Evolutionary conservation across 2,113 vertebrate genomes (phyloP).

Genomic region (Bambusicola thoracicus): DNA sequence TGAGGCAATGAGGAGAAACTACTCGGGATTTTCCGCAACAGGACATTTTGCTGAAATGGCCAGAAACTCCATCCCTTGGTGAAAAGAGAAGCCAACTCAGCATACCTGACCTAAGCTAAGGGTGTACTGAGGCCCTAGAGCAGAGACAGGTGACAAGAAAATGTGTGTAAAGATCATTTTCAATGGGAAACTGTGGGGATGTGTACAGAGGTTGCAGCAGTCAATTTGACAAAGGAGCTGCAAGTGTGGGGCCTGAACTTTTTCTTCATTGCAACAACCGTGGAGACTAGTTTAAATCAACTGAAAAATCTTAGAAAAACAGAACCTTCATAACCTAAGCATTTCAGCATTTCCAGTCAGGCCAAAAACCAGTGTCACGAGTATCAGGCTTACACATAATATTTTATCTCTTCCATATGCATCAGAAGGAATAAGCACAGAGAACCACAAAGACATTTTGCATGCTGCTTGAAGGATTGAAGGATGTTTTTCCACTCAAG

Average conservation of each 20-base stretch:
- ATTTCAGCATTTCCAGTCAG: neutral
- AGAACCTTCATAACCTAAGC: neutral
- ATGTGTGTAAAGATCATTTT: neutral
- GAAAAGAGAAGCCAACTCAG: neutral
- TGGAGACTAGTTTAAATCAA: neutral
- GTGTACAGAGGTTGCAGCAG: neutral
- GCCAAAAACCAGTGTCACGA: neutral
- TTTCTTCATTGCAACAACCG: neutral
- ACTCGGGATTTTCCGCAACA: neutral
- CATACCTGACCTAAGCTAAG: neutral
- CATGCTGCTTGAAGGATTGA: neutral
- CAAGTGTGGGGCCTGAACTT: neutral
- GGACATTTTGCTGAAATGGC: neutral
- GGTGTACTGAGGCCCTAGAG: neutral
- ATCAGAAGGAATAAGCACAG: neutral
- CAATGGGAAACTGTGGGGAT: rapidly evolving
- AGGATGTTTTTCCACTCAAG: neutral
- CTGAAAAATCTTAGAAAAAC: neutral
- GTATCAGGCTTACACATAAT: neutral
- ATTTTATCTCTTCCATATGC: neutral
- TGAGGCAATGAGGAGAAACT: neutral
- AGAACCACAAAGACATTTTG: neutral
- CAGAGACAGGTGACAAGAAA: neutral
- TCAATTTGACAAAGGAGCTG: neutral
- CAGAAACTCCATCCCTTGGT: neutral